Evolutionary conservation across 2,797 vertebrate genomes (phyloP).

Genomic region (Dromococcyx pavoninus): DNA sequence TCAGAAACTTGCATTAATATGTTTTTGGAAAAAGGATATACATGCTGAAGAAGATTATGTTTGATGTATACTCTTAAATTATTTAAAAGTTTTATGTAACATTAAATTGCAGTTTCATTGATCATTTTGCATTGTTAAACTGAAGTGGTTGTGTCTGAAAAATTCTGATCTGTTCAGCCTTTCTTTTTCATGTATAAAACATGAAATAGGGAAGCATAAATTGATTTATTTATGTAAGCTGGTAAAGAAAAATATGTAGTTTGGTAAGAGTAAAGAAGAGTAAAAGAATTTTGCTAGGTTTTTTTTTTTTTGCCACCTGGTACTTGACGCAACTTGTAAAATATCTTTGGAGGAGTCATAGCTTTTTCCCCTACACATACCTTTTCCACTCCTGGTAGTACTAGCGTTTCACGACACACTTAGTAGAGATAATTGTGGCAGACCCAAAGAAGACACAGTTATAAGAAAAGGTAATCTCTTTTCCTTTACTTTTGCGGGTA

Average conservation of each 20-base stretch:
- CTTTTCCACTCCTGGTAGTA: background rate
- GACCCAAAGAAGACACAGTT: background rate
- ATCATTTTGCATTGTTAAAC: background rate
- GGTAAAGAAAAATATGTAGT: background rate
- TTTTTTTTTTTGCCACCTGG: background rate
- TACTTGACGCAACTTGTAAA: background rate
- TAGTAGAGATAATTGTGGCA: background rate
- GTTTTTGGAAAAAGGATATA: background rate
- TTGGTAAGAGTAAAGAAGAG: background rate
- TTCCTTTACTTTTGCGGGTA: background rate
- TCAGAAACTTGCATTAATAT: background rate
- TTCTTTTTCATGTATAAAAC: background rate
- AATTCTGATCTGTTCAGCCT: background rate
- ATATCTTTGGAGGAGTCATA: background rate
- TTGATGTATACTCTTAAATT: background rate
- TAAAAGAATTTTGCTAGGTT: background rate
- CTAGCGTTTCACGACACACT: accelerated
- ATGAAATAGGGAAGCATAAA: background rate
- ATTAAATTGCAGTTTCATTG: background rate
- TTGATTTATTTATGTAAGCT: background rate
- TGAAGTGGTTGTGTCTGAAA: background rate
- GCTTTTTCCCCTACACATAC: too few species aligned
- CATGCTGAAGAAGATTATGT: background rate
- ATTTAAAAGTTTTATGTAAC: background rate
- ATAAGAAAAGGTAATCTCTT: background rate